Percentiles rank a stretch among this genome's conserved stretches.
These are phyloP conservation scores for Poecile montanus DNA, from an alignment of 2,797 vertebrate species.

Conservation along the genomic window DNA sequence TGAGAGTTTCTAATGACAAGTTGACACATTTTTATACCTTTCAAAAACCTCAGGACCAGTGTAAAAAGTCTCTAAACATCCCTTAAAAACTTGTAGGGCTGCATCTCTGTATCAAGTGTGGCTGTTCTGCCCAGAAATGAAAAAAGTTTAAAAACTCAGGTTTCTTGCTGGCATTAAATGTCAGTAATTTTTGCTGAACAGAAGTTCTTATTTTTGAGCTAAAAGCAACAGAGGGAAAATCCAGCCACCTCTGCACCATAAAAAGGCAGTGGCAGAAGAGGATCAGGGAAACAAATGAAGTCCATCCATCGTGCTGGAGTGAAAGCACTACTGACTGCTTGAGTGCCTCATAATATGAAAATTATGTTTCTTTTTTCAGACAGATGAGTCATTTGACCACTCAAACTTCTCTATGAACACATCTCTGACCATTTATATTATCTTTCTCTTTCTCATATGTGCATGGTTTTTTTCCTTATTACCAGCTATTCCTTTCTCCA, in stretches of 20 bases:
- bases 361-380: slow-evolving; percentile 21
- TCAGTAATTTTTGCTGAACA: not conserved
- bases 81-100: not conserved
- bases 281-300: slow-evolving; percentile 12
- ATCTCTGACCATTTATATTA: slow-evolving; percentile 11
- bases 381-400: slow-evolving; percentile 38
- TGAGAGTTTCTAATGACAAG: not conserved
- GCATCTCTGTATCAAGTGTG: not conserved
- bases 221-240: not conserved
- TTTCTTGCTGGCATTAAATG: not conserved
- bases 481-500: slow-evolving; percentile 17
- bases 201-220: not conserved
- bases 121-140: not conserved
- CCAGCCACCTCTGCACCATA: not conserved
- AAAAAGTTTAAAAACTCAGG: not conserved
- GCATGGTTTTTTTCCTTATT: slow-evolving; percentile 14
- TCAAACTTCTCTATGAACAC: slow-evolving; percentile 12
- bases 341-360: not conserved
- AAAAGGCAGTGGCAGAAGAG: not conserved
- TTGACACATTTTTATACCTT: not conserved
- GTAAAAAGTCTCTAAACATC: not conserved
- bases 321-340: not conserved
- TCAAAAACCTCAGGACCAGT: not conserved
- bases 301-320: not conserved
- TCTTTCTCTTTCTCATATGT: not conserved